phyloP scores from a whole-genome alignment of 1,140 invertebrate genomes.

The Holotrichia oblita region DNA sequence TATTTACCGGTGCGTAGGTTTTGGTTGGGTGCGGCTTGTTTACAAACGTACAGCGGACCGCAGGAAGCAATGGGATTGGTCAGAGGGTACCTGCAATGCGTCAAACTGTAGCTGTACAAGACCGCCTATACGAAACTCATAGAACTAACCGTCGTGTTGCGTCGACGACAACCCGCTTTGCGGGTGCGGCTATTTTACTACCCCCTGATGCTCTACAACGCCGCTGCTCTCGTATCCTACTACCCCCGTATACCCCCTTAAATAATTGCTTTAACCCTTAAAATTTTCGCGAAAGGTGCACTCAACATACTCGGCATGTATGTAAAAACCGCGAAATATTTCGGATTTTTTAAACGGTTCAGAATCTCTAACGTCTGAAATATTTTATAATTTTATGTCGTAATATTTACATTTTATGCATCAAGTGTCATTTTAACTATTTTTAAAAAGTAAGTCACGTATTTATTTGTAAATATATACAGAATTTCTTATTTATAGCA shows the following conservation, averaged over 20 bases:
- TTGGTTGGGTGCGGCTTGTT: conserved; percentile 72
- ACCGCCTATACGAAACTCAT: conserved; percentile 53
- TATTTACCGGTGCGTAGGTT: conserved; percentile 66
- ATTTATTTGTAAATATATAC: neutral
- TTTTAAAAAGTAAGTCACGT: neutral
- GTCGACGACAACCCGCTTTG: conserved; percentile 51
- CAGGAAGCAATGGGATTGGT: conserved; percentile 70
- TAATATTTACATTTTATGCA: neutral
- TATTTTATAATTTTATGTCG: neutral
- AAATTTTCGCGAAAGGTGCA: neutral
- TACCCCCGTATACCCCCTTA: neutral
- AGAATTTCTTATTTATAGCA: neutral
- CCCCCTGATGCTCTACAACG: conserved; percentile 9
- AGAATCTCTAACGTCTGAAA: neutral
- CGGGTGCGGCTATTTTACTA: conserved; percentile 51
- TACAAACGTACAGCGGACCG: conserved; percentile 64
- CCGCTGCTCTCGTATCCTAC: too few species aligned
- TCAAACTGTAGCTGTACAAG: conserved; percentile 65
- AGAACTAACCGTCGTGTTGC: conserved; percentile 49
- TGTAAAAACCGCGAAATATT: neutral
- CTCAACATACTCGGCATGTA: neutral
- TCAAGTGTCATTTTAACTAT: neutral
- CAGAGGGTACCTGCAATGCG: conserved; percentile 83
- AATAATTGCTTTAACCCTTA: neutral
- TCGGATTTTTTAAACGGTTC: neutral